A percentile compares a stretch with the other conserved stretches of the same genome.
These are phyloP conservation scores for Eurytoma adleriae DNA, from an alignment of 2,888 invertebrate genomes.

Conservation along the genomic window DNA sequence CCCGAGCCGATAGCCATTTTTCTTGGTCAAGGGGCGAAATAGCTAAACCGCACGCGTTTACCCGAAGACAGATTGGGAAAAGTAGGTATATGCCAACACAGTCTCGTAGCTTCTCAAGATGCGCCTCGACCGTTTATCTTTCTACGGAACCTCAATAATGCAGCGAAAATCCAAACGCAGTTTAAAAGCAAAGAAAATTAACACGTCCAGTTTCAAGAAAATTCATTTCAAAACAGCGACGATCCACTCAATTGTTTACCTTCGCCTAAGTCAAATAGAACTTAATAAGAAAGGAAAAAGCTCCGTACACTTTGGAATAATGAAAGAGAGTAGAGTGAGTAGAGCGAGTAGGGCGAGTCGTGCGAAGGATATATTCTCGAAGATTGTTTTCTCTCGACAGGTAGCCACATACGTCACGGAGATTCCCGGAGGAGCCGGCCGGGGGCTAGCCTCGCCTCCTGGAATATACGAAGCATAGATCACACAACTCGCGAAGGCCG, in stretches of 20 bases:
- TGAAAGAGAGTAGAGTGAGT: slow-evolving; percentile 26
- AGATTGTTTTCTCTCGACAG: slow-evolving; percentile 77
- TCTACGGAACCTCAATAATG: background rate
- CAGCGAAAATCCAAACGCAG: background rate
- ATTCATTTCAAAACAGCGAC: background rate
- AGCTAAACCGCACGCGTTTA: slow-evolving; percentile 72
- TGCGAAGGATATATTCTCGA: slow-evolving; percentile 73
- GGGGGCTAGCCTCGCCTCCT: slow-evolving; percentile 64
- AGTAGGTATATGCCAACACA: slow-evolving; percentile 7
- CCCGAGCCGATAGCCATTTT: slow-evolving; percentile 75
- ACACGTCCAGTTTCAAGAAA: slow-evolving; percentile 14
- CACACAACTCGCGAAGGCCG: slow-evolving; percentile 71
- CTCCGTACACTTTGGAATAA: slow-evolving; percentile 29
- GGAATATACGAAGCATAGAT: slow-evolving; percentile 73
- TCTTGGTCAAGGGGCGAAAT: slow-evolving; percentile 75
- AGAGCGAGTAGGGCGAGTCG: slow-evolving; percentile 24
- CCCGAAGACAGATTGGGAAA: slow-evolving; percentile 72
- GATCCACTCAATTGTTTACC: too few species aligned
- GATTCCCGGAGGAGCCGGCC: slow-evolving; percentile 68
- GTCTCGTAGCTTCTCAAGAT: slow-evolving; percentile 28
- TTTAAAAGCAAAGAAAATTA: background rate
- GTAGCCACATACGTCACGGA: slow-evolving; percentile 75
- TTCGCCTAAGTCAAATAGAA: background rate
- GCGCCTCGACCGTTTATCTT: slow-evolving; percentile 5
- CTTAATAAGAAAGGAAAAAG: slow-evolving; percentile 24